A percentile compares a stretch with the other conserved stretches of the same genome.
Evolutionary conservation across 2,797 vertebrate species (phyloP).

Genomic region (Eurystomus glaucurus): DNA sequence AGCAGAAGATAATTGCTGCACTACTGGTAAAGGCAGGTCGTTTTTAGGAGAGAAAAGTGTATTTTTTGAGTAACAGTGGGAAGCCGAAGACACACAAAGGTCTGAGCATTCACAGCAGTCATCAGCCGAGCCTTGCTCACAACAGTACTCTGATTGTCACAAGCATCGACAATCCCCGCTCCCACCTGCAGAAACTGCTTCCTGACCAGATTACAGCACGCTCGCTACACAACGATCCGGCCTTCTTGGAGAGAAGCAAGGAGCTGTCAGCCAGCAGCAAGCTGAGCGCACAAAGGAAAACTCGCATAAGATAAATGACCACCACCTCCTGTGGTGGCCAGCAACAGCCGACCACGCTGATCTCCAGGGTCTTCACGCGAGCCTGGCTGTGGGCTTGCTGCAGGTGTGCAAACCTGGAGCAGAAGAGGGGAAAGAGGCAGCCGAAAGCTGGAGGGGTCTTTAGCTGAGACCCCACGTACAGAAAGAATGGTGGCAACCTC

Average conservation of each 20-base stretch:
- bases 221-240: neutral
- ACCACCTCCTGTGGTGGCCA: neutral
- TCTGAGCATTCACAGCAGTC: slow-evolving; percentile 11
- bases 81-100: slow-evolving; percentile 24
- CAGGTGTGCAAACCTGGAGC: neutral
- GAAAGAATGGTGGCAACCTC: neutral
- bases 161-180: neutral
- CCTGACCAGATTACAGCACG: neutral
- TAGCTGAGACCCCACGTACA: neutral
- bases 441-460: neutral
- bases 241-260: neutral
- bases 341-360: neutral
- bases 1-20: slow-evolving; percentile 36
- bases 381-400: neutral
- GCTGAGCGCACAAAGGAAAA: slow-evolving; percentile 25
- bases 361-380: neutral
- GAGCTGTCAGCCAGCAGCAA: slow-evolving; percentile 30
- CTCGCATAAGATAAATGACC: slow-evolving; percentile 8
- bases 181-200: slow-evolving; percentile 31
- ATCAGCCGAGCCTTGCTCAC: neutral
- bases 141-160: slow-evolving; percentile 3
- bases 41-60: slow-evolving; percentile 20
- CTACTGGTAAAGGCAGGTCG: neutral
- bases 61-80: slow-evolving; percentile 26
- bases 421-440: neutral